Conservation (phyloP, 2,113 vertebrate genomes). For the Phrynocephalus versicolor region DNA sequence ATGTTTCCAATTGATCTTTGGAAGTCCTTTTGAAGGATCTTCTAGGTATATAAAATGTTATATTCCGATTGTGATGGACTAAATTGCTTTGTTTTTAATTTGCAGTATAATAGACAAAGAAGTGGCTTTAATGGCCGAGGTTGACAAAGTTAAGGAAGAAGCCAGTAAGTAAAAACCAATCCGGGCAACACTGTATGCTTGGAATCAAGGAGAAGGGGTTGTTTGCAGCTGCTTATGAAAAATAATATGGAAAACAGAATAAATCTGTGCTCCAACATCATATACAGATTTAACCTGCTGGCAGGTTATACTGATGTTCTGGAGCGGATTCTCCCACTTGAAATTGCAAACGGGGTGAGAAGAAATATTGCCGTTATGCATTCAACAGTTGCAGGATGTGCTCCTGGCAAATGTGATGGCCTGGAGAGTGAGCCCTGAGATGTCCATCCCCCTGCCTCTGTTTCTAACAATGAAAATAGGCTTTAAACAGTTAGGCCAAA, state of each 20-base stretch:
- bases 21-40: not conserved
- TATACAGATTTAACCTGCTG: no score
- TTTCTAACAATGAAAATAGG: not conserved
- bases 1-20: not conserved
- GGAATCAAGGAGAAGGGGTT: not conserved
- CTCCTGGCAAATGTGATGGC: not conserved
- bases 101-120: conserved; percentile 83
- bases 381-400: not conserved
- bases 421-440: not conserved
- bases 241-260: not conserved
- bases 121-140: conserved; percentile 82
- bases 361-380: not conserved
- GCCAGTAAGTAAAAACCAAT: conserved; percentile 78
- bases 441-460: not conserved
- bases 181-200: not conserved
- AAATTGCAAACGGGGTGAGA: not conserved
- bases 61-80: conserved; percentile 40
- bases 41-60: conserved; percentile 22
- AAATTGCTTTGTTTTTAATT: conserved; percentile 44
- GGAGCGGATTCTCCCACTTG: not conserved
- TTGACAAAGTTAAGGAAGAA: conserved; percentile 85
- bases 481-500: not conserved
- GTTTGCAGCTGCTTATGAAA: conserved; percentile 24
- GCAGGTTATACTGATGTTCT: not conserved
- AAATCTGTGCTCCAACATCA: not conserved